Evolutionary conservation across 2,797 vertebrate species (phyloP), one percentile per base, ranked within the genome.

Genomic region (Sebastes steindachneri): DNA sequence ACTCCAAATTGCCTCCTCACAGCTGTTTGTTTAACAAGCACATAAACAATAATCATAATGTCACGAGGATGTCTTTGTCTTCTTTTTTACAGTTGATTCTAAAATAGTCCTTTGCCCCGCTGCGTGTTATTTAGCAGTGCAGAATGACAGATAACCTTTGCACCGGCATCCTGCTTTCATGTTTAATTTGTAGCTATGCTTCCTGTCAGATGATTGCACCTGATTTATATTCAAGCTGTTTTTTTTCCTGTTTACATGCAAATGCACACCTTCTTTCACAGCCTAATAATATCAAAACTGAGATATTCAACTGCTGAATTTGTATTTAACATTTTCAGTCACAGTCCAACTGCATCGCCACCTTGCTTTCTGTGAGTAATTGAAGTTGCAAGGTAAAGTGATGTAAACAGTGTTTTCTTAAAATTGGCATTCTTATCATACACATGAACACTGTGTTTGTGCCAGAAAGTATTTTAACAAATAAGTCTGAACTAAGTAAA

Each of bases 141-240:
- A 68, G 77, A 84, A 80, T 90, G 83, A 88, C 55, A 62, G 70
- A 72, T 80, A 81, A 92, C 88, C 88, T 92, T 90, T 88, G 70
- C 75, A 82, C 73, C 75, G 72, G 45, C 80, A 74, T 68, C 65
- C 69, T 79, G 23, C 75, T 79, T 72, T 86, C 80, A 77, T 79
- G 73, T 84, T 90, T 86, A 82, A 91, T 91, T 92, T 91, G 73
- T 86, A 84, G 75, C 83, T 73, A 15, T 83, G 79, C 79, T 80
- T 88, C 68, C 59, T 87, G 84, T 83, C 77, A 85, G 80, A 73
- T 90, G 83, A 88, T 86, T 84, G 78, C 75, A 31, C 58, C 69
- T 84, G 68, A 82, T 91, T 89, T 86, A 77, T 82, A 88, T 89
- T 80, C 77, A 76, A 15, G 73, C 45, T 59, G 37, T 73, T 80